These are phyloP conservation scores for Zelleria hepariella DNA, from an alignment of 2,888 invertebrate species.

Conservation along the genomic window DNA sequence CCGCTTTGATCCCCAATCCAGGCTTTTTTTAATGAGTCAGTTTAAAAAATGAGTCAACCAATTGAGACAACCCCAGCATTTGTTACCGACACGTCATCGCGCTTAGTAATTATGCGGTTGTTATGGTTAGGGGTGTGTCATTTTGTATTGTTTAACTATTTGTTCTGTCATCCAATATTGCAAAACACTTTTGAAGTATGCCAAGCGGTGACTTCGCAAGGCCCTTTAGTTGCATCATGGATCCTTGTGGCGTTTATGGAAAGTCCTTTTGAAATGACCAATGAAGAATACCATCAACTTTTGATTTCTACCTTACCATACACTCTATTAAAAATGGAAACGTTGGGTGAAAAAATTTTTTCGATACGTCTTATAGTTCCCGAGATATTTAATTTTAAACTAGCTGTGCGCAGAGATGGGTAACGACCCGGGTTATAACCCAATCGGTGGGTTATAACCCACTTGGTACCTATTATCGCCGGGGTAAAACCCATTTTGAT, in stretches of 20 bases:
- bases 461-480: no score
- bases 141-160: not conserved
- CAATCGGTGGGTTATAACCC: no score
- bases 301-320: no score
- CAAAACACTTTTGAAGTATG: not conserved
- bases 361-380: no score
- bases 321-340: no score
- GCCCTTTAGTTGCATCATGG: not conserved
- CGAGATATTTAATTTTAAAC: no score
- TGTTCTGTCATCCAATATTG: not conserved
- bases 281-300: no score
- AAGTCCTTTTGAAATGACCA: not conserved
- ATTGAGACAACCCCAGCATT: not conserved
- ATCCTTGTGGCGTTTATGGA: not conserved
- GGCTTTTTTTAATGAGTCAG: not conserved
- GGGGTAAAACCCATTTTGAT: no score
- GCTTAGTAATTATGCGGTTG: not conserved
- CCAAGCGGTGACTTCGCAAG: not conserved
- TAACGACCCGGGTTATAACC: no score
- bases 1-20: not conserved
- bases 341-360: no score
- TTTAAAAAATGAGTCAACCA: not conserved
- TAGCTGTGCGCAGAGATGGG: no score
- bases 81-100: not conserved
- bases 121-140: slow-evolving; percentile 1